phyloP scores from a whole-genome alignment of 1,140 invertebrate genomes.

The Scaptomyza hsui region DNA sequence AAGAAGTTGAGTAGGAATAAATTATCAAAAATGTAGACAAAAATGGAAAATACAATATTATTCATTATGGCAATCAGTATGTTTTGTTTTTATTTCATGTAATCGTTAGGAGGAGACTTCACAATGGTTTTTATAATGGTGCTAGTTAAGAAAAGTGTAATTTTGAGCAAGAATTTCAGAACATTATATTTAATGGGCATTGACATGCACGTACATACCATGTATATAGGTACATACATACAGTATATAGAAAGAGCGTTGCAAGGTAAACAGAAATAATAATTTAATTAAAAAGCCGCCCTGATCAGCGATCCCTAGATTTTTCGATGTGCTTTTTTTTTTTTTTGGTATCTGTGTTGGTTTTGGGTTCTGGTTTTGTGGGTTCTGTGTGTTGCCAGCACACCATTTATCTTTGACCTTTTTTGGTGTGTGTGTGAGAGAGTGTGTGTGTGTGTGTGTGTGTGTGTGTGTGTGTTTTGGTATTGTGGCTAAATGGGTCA shows the following conservation, averaged over 20 bases:
- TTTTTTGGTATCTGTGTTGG: background rate
- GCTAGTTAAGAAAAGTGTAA: background rate
- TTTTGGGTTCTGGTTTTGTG: conserved; percentile 50
- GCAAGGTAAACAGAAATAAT: conserved; percentile 32
- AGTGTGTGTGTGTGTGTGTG: conserved; percentile 31
- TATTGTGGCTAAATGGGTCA: conserved; percentile 79
- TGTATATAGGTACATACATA: background rate
- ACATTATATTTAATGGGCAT: conserved; percentile 25
- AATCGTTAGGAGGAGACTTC: background rate
- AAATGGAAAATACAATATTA: too few relatives aligned
- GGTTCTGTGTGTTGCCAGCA: conserved; percentile 37
- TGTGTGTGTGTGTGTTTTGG: conserved; percentile 54
- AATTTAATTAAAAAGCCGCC: conserved; percentile 41
- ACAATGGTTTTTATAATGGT: background rate
- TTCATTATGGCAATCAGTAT: too few relatives aligned
- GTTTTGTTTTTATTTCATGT: background rate
- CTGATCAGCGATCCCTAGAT: conserved; percentile 27
- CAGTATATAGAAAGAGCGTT: background rate
- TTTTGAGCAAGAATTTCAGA: conserved; percentile 3
- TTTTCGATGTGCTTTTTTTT: conserved; percentile 9
- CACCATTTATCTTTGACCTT: conserved; percentile 73
- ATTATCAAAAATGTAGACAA: too few relatives aligned
- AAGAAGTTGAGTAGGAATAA: too few relatives aligned
- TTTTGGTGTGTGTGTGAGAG: conserved; percentile 33
- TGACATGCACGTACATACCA: conserved; percentile 11